A percentile compares a stretch with the other conserved stretches of the same genome.
These are phyloP conservation scores for Anarrhichthys ocellatus DNA, from an alignment of 2,113 vertebrate species.

Conservation along the genomic window DNA sequence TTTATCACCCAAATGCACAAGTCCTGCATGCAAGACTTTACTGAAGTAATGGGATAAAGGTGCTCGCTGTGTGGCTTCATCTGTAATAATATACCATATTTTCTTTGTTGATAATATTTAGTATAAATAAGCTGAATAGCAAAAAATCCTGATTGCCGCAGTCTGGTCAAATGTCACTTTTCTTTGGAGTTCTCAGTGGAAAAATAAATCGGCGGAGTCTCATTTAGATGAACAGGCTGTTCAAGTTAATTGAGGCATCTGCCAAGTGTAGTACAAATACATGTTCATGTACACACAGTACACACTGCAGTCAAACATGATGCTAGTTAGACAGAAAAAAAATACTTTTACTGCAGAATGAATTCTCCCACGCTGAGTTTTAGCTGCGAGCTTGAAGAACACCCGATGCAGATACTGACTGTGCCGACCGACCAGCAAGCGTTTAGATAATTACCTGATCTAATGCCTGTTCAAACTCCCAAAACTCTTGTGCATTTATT, in stretches of 20 bases:
- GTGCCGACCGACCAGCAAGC: background rate
- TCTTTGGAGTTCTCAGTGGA: background rate
- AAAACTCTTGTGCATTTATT: background rate
- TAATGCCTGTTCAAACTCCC: background rate
- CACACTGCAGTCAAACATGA: background rate
- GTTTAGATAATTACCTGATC: background rate
- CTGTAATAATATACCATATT: too few species aligned
- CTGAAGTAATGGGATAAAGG: too few species aligned
- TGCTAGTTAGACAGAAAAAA: background rate
- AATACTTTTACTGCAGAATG: background rate
- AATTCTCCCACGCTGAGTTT: background rate
- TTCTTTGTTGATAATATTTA: too few species aligned
- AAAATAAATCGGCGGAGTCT: conserved; percentile 21
- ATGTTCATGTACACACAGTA: background rate
- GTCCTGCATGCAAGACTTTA: too few species aligned
- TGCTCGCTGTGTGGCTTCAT: too few species aligned
- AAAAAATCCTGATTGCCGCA: background rate
- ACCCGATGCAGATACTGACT: background rate
- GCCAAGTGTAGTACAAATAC: conserved; percentile 13
- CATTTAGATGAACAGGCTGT: conserved; percentile 29
- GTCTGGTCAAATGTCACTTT: conserved; percentile 3
- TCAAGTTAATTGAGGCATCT: conserved; percentile 10
- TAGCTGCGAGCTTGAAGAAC: background rate
- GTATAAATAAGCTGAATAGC: too few species aligned
- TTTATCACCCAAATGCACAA: too few species aligned